These are phyloP conservation scores for Hylaeus anthracinus DNA, from an alignment of 1,140 invertebrate genomes.

Conservation along the genomic window DNA sequence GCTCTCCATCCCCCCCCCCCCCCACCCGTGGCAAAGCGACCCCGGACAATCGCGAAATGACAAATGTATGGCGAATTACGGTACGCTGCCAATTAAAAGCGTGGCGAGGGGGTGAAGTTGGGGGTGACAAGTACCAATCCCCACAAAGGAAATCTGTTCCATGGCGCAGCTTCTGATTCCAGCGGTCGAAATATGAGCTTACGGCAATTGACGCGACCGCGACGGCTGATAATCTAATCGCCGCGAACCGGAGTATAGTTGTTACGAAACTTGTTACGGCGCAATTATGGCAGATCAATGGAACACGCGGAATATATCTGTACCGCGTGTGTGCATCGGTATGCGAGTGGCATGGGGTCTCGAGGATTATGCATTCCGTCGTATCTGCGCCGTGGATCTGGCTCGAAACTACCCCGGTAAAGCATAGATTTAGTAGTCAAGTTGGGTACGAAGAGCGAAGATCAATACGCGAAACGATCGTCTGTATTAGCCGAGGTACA, in stretches of 20 bases:
- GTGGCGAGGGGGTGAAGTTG: not conserved
- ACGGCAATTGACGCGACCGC: not conserved
- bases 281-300: slow-evolving; percentile 39
- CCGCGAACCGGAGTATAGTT: not conserved
- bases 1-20: too few relatives aligned
- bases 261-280: slow-evolving; percentile 40
- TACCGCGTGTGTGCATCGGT: not conserved
- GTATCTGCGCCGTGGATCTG: slow-evolving; percentile 22
- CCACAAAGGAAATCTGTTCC: not conserved
- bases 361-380: slow-evolving; percentile 32
- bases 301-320: slow-evolving; percentile 12
- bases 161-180: not conserved
- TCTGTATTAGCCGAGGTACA: slow-evolving; percentile 27
- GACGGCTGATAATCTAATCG: slow-evolving; percentile 33
- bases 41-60: too few relatives aligned
- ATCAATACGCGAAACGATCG: slow-evolving; percentile 51
- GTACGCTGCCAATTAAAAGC: not conserved
- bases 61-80: too few relatives aligned
- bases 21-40: not conserved
- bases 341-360: not conserved
- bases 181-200: not conserved
- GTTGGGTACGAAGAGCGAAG: slow-evolving; percentile 18
- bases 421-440: slow-evolving; percentile 19
- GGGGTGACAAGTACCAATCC: too few relatives aligned
- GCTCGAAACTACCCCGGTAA: not conserved